Evolutionary conservation across 2,113 vertebrate genomes (phyloP).

Genomic region (Seriola aureovittata): DNA sequence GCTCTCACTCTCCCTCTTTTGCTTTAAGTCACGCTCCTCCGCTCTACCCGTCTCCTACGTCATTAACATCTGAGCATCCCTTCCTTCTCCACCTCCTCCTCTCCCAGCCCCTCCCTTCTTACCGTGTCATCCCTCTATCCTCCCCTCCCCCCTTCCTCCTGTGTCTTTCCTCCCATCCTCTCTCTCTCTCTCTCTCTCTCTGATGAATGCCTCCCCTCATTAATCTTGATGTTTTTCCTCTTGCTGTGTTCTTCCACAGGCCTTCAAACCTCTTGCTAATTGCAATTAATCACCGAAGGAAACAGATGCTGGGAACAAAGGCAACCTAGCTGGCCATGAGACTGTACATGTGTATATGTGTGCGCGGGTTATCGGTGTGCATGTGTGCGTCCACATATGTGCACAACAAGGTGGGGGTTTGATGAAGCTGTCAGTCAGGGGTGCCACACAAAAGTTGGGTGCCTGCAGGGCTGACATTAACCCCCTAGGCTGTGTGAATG

Average conservation of each 20-base stretch:
- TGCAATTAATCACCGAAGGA: slow-evolving; percentile 99
- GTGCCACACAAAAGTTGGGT: slow-evolving; percentile 61
- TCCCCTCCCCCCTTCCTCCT: slow-evolving; percentile 6
- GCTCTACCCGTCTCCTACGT: slow-evolving; percentile 69
- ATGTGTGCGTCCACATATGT: slow-evolving; percentile 32
- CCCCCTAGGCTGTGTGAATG: slow-evolving; percentile 31
- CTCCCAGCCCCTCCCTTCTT: slow-evolving; percentile 55
- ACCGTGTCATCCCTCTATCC: slow-evolving; percentile 53
- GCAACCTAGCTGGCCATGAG: slow-evolving; percentile 78
- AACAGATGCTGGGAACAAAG: slow-evolving; percentile 99
- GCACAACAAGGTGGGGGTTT: slow-evolving; percentile 80
- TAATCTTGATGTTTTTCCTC: slow-evolving; percentile 97
- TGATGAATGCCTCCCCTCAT: slow-evolving; percentile 93
- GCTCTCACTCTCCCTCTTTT: slow-evolving; percentile 46
- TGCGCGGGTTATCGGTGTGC: slow-evolving; percentile 22
- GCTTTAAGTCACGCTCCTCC: slow-evolving; percentile 71
- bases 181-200: slow-evolving; percentile 72
- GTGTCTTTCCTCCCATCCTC: slow-evolving; percentile 16
- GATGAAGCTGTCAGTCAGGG: slow-evolving; percentile 90
- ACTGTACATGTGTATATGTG: slow-evolving; percentile 57
- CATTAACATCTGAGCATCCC: slow-evolving; percentile 69
- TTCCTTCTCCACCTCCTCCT: slow-evolving; percentile 49
- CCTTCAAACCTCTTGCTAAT: slow-evolving; percentile 97
- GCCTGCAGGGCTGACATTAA: slow-evolving; percentile 53
- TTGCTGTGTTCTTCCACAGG: slow-evolving; percentile 94